Evolutionary conservation across 2,888 invertebrate genomes (phyloP).

Genomic region (Clusia tigrina): DNA sequence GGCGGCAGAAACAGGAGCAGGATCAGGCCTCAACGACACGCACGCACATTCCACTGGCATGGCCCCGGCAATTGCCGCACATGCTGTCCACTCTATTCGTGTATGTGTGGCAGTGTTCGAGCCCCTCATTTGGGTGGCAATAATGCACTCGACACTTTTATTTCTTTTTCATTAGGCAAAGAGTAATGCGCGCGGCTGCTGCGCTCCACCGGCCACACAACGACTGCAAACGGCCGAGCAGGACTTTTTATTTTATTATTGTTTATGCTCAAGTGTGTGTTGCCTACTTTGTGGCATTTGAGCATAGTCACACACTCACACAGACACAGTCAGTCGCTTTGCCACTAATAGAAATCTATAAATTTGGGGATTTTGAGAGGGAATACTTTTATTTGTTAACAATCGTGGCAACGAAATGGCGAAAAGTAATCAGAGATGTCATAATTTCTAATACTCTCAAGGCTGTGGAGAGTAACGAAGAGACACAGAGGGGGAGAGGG

Average conservation of each 20-base stretch:
- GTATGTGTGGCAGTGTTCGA: not conserved
- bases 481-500: too few species aligned
- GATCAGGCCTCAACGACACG: constrained; percentile 15
- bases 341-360: constrained; percentile 39
- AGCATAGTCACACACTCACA: not conserved
- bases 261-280: constrained; percentile 41
- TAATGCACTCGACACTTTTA: constrained; percentile 56
- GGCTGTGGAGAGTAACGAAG: constrained; percentile 31
- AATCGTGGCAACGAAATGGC: constrained; percentile 33
- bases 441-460: constrained; percentile 50
- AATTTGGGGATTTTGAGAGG: constrained; percentile 47
- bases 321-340: not conserved
- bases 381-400: constrained; percentile 43
- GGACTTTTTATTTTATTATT: constrained; percentile 39
- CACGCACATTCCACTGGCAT: constrained; percentile 31
- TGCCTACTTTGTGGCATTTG: constrained; percentile 22
- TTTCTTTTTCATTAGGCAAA: constrained; percentile 53
- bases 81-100: constrained; percentile 34
- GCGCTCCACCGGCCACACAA: constrained; percentile 11
- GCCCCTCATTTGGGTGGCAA: constrained; percentile 34
- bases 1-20: not conserved
- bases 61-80: constrained; percentile 47
- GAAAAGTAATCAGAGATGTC: constrained; percentile 34
- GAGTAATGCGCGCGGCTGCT: not conserved
- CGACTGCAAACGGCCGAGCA: constrained; percentile 15